A percentile compares a stretch with the other conserved stretches of the same genome.
Conservation (phyloP, 37 sponge, comb jelly and placozoan species). For the Oscarella lobularis region DNA sequence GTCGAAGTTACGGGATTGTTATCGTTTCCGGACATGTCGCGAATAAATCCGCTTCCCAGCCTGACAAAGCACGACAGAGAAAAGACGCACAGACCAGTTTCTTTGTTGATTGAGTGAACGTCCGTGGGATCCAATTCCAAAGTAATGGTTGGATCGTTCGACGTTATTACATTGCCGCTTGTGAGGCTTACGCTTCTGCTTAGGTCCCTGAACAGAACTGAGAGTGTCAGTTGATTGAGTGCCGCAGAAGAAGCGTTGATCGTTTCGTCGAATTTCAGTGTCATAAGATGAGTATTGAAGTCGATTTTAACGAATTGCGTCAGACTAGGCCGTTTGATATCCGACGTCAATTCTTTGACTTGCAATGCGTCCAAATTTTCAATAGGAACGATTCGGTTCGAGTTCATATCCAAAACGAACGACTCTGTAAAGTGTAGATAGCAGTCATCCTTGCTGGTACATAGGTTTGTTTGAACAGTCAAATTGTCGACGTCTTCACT, state of each 20-base stretch:
- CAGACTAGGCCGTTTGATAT: constrained; percentile 33
- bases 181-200: constrained; percentile 31
- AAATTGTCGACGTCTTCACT: constrained; percentile 59
- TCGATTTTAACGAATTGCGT: constrained; percentile 45
- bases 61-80: constrained; percentile 47
- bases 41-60: constrained; percentile 44
- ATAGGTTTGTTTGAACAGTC: constrained; percentile 36
- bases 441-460: constrained; percentile 36
- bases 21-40: constrained; percentile 66
- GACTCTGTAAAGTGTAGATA: constrained; percentile 17
- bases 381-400: constrained; percentile 40
- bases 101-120: constrained; percentile 48
- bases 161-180: constrained; percentile 46
- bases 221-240: constrained; percentile 13
- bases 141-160: constrained; percentile 33
- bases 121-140: constrained; percentile 44
- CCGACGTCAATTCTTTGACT: constrained; percentile 25
- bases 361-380: neutral
- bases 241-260: constrained; percentile 52
- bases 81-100: constrained; percentile 20
- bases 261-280: constrained; percentile 54
- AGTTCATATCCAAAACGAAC: constrained; percentile 51
- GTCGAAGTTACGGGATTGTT: constrained; percentile 32
- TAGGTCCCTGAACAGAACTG: neutral
- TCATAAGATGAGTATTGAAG: constrained; percentile 45